A percentile compares a stretch with the other conserved stretches of the same genome.
Evolutionary conservation across 2,888 invertebrate genomes (phyloP).

Genomic region (Mellilla xanthometata): DNA sequence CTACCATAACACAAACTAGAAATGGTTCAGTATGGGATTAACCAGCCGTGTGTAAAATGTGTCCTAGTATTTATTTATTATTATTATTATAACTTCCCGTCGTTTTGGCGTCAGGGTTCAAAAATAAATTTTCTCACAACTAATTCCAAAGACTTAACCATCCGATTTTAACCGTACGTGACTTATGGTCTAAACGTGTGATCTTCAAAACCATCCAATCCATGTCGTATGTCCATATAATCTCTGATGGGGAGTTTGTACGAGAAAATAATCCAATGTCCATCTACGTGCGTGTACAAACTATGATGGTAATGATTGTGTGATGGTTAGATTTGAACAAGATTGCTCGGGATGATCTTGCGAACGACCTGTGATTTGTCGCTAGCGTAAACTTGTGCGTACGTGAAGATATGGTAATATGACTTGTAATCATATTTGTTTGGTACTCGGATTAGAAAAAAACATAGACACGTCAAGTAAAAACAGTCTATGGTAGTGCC

Average conservation of each 20-base stretch:
- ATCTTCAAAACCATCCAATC: conserved; percentile 1
- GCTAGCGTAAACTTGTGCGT: neutral
- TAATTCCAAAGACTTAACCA: too few species aligned
- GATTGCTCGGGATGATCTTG: neutral
- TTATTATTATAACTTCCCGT: too few species aligned
- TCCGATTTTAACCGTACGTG: conserved; percentile 14
- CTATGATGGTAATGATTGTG: neutral
- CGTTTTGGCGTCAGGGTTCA: too few species aligned
- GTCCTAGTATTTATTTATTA: too few species aligned
- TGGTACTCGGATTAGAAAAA: too few species aligned
- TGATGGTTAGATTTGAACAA: conserved; percentile 5
- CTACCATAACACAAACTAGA: too few species aligned
- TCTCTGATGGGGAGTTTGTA: conserved; percentile 2
- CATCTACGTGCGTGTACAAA: conserved; percentile 1
- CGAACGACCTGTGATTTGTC: neutral
- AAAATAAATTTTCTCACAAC: too few species aligned
- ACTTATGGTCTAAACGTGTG: neutral
- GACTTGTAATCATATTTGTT: neutral
- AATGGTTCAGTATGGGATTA: too few species aligned
- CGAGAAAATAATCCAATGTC: conserved; percentile 7
- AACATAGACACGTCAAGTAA: too few species aligned
- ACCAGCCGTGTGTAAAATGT: too few species aligned
- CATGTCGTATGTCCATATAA: conserved; percentile 7
- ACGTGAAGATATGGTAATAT: neutral
- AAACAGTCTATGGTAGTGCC: too few species aligned